Conservation (phyloP, 1,140 invertebrate genomes). For the Aphidius gifuensis region DNA sequence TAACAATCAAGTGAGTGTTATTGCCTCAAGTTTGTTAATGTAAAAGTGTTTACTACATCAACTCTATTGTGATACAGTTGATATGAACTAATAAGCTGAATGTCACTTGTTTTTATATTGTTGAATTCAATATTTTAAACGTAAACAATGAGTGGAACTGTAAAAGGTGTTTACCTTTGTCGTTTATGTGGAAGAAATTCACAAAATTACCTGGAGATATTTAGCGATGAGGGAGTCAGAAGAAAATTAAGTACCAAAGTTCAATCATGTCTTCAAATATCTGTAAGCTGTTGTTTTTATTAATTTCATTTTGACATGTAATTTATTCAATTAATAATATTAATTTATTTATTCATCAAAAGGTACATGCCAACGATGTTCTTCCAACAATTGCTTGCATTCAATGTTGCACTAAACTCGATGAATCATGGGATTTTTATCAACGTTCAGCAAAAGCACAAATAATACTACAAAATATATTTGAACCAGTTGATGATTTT, state of each 20-base stretch:
- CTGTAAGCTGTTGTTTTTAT: conserved; percentile 19
- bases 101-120: no score
- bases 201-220: conserved; percentile 24
- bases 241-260: conserved; percentile 25
- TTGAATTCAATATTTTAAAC: no score
- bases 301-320: no score
- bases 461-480: conserved; percentile 18
- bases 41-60: no score
- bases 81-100: no score
- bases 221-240: conserved; percentile 23
- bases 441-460: conserved; percentile 24
- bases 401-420: conserved; percentile 22
- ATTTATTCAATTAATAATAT: background rate
- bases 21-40: no score
- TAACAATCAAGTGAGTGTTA: no score
- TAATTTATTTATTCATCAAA: conserved; percentile 5
- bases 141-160: no score
- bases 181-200: conserved; percentile 24
- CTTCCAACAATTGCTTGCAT: conserved; percentile 27
- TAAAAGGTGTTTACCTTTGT: conserved; percentile 7
- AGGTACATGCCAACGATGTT: conserved; percentile 24
- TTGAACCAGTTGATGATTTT: conserved; percentile 13
- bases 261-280: conserved; percentile 26
- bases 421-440: conserved; percentile 26
- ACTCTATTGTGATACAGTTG: no score